Evolutionary conservation across 2,797 vertebrate species (phyloP).

Genomic region (Poeciliopsis turneri): DNA sequence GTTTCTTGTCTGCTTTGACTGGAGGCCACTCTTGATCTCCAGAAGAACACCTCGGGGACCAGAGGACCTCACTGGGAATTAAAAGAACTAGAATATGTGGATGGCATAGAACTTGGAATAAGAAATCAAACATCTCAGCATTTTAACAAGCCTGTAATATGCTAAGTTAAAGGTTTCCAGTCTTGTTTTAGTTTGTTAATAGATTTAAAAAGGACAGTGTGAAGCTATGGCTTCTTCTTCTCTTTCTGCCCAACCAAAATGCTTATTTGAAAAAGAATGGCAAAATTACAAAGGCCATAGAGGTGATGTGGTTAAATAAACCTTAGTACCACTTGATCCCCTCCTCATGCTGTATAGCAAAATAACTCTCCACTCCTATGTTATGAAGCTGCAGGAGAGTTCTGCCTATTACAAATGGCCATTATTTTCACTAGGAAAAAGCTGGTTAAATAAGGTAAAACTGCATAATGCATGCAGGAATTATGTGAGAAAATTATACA

Average conservation of each 20-base stretch:
- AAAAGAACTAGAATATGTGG: conserved; percentile 24
- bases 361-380: neutral
- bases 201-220: neutral
- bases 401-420: neutral
- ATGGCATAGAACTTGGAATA: conserved; percentile 37
- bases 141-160: neutral
- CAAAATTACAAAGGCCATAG: neutral
- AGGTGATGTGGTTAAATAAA: neutral
- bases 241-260: neutral
- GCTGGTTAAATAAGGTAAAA: neutral
- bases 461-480: neutral
- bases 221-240: neutral
- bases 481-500: neutral
- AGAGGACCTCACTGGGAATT: conserved; percentile 20
- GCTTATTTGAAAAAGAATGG: neutral
- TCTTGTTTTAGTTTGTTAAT: neutral
- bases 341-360: neutral
- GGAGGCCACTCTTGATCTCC: conserved; percentile 6
- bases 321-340: neutral
- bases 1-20: conserved; percentile 16
- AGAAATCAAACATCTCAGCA: conserved; percentile 35
- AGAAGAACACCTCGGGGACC: conserved; percentile 22
- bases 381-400: neutral
- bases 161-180: neutral
- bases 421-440: neutral